phyloP scores from a whole-genome alignment of 1,140 invertebrate genomes.

The Theocolax elegans region DNA sequence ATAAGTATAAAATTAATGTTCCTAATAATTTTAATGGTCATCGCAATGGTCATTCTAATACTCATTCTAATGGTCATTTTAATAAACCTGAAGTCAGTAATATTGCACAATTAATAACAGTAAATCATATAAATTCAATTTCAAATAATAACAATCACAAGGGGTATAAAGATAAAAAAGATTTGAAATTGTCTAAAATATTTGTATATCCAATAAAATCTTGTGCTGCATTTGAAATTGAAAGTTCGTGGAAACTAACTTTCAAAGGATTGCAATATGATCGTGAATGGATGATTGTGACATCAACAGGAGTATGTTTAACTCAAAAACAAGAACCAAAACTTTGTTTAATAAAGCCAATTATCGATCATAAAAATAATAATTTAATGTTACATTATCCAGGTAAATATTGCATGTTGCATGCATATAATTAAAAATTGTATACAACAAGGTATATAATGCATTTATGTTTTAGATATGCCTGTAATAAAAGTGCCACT shows the following conservation, averaged over 20 bases:
- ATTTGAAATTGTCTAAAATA: conserved; percentile 63
- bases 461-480: conserved; percentile 68
- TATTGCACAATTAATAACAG: background rate
- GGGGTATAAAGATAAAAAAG: background rate
- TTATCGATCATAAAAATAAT: conserved; percentile 73
- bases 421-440: no score
- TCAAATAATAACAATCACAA: background rate
- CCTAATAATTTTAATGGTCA: background rate
- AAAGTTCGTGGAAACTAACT: conserved; percentile 77
- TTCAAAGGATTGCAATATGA: conserved; percentile 86
- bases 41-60: no score
- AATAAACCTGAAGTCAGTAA: conserved; percentile 1
- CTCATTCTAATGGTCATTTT: no score
- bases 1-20: conserved; percentile 40
- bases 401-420: conserved; percentile 68
- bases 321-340: conserved; percentile 88
- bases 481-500: conserved; percentile 66
- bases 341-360: conserved; percentile 85
- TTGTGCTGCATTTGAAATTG: conserved; percentile 81
- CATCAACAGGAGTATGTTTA: conserved; percentile 79
- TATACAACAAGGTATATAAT: background rate
- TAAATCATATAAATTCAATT: background rate
- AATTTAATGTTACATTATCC: conserved; percentile 76
- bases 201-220: conserved; percentile 95
- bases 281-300: conserved; percentile 92